Conservation (phyloP, 2,113 vertebrate genomes). For the Sturnus vulgaris region DNA sequence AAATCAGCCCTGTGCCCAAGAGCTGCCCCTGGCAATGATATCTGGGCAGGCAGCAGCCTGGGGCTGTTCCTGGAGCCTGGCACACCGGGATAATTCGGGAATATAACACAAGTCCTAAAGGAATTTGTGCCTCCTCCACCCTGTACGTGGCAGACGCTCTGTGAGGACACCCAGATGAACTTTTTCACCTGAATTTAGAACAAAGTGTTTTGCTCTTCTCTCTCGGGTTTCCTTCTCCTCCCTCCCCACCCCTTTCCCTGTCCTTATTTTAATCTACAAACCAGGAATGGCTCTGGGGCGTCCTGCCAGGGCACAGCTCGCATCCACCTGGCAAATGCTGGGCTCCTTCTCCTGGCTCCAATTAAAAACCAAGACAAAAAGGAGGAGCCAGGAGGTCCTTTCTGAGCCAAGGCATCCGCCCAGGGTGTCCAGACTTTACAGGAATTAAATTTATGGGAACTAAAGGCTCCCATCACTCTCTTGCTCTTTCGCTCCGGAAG, state of each 20-base stretch:
- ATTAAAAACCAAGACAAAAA: constrained; percentile 10
- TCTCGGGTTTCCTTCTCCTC: not conserved
- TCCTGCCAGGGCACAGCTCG: constrained; percentile 28
- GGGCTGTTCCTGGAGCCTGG: not conserved
- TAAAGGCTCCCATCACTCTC: not conserved
- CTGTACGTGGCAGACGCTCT: constrained; percentile 19
- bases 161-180: not conserved
- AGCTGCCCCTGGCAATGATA: not conserved
- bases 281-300: constrained; percentile 18
- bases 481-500: not conserved
- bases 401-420: constrained; percentile 31
- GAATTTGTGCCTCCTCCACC: constrained; percentile 19
- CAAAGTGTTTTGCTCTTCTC: constrained; percentile 32
- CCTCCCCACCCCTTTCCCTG: not conserved
- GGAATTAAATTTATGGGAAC: constrained; percentile 31
- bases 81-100: not conserved
- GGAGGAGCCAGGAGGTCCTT: constrained; percentile 24
- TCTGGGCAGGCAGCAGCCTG: not conserved
- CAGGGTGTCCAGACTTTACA: constrained; percentile 37
- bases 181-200: constrained; percentile 37
- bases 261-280: constrained; percentile 40
- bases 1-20: not conserved
- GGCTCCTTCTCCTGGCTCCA: constrained; percentile 39
- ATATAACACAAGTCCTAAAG: not conserved
- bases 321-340: constrained; percentile 23